Evolutionary conservation across 92 coral and sea anemone species (phyloP).

Genomic region (Palythoa grandis): DNA sequence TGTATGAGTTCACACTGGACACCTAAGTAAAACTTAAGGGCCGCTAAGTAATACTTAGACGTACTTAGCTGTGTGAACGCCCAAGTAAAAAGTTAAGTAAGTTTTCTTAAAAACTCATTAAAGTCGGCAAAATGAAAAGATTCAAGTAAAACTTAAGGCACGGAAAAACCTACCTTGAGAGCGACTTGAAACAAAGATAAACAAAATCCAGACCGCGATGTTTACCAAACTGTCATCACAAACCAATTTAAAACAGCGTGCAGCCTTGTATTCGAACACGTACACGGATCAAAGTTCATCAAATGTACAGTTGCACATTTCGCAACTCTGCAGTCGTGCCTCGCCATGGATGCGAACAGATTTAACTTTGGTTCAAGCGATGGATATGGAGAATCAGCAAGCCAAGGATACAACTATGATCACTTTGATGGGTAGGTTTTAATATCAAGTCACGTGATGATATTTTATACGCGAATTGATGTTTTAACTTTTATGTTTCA

Average conservation of each 20-base stretch:
- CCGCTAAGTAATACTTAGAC: conserved; percentile 22
- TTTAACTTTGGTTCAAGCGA: conserved; percentile 31
- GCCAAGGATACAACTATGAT: conserved; percentile 8
- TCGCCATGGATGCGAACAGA: not conserved
- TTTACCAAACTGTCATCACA: not conserved
- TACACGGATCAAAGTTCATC: conserved; percentile 22
- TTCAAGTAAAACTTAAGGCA: conserved; percentile 32
- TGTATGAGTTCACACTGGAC: conserved; percentile 23
- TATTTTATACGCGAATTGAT: conserved; percentile 2
- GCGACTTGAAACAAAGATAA: not conserved
- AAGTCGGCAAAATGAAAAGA: conserved; percentile 36
- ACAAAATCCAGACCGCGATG: not conserved
- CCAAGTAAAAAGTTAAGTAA: conserved; percentile 27
- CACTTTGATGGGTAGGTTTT: conserved; percentile 38
- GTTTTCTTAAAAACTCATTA: conserved; percentile 16
- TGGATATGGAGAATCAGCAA: conserved; percentile 15
- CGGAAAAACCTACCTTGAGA: conserved; percentile 22
- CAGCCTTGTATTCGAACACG: conserved; percentile 28
- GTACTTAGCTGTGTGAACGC: conserved; percentile 34
- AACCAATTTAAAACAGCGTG: conserved; percentile 5
- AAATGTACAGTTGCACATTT: conserved; percentile 18
- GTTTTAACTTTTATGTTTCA: conserved; percentile 16
- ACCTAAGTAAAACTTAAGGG: conserved; percentile 26
- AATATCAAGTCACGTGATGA: conserved; percentile 11
- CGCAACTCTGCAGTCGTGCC: not conserved